These are phyloP conservation scores for Miichthys miiuy DNA, from an alignment of 2,797 vertebrate genomes.

Conservation along the genomic window DNA sequence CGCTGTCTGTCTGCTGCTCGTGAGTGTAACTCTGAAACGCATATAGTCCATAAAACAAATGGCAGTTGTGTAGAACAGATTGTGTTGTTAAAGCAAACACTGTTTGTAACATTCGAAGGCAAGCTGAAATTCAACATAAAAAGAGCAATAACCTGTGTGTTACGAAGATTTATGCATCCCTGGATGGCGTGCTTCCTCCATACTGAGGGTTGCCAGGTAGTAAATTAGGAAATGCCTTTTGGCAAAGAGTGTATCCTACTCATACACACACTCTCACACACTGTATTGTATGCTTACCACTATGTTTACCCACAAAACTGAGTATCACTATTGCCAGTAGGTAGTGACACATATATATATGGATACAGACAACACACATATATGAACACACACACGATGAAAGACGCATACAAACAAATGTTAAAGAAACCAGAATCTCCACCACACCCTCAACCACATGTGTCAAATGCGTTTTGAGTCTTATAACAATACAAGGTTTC, in stretches of 20 bases:
- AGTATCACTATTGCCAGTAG: slow-evolving; percentile 16
- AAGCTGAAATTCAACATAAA: slow-evolving; percentile 84
- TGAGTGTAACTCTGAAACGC: slow-evolving; percentile 68
- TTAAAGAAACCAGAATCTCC: slow-evolving; percentile 33
- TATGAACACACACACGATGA: slow-evolving; percentile 2
- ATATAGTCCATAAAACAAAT: slow-evolving; percentile 87
- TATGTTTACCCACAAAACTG: slow-evolving; percentile 32
- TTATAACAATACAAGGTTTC: slow-evolving; percentile 40
- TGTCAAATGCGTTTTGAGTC: slow-evolving; percentile 45
- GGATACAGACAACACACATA: slow-evolving; percentile 13
- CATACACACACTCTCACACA: slow-evolving; percentile 32
- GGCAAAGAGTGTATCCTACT: slow-evolving; percentile 63
- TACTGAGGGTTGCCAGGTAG: slow-evolving; percentile 79
- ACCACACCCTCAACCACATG: slow-evolving; percentile 13
- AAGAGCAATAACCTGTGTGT: slow-evolving; percentile 83
- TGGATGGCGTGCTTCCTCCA: slow-evolving; percentile 71
- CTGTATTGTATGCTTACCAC: slow-evolving; percentile 18
- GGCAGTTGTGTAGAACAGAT: slow-evolving; percentile 84
- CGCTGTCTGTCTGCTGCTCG: slow-evolving; percentile 67
- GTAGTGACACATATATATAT: not conserved
- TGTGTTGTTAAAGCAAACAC: slow-evolving; percentile 85
- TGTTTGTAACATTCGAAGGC: slow-evolving; percentile 81
- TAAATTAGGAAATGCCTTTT: slow-evolving; percentile 84
- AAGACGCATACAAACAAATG: slow-evolving; percentile 11
- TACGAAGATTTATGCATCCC: slow-evolving; percentile 83